Conservation (phyloP, 2,113 vertebrate species). For the Cygnus atratus region DNA sequence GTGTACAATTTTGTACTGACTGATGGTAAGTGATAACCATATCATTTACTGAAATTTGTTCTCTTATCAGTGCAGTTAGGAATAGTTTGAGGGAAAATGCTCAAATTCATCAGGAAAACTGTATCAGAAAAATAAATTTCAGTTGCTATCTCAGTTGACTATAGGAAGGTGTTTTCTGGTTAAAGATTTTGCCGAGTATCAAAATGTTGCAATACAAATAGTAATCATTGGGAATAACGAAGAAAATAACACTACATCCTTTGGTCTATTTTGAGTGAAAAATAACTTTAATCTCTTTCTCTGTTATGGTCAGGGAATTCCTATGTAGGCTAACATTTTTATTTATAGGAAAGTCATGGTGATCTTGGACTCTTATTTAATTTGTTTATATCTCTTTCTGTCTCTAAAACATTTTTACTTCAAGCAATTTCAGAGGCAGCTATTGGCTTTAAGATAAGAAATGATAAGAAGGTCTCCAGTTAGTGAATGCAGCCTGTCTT, state of each 20-base stretch:
- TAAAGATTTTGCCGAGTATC: background rate
- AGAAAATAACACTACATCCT: background rate
- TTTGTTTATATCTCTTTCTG: slow-evolving; percentile 51
- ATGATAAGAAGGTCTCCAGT: slow-evolving; percentile 42
- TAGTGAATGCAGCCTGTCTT: slow-evolving; percentile 31
- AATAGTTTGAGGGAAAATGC: background rate
- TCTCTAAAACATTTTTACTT: slow-evolving; percentile 35
- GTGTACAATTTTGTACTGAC: background rate
- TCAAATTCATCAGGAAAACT: background rate
- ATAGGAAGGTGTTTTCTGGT: background rate
- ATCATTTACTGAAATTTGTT: background rate
- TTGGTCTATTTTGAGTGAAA: background rate
- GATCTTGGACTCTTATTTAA: slow-evolving; percentile 20
- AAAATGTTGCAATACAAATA: background rate
- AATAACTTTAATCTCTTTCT: background rate
- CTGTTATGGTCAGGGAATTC: background rate
- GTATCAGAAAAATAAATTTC: background rate
- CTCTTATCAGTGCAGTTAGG: background rate
- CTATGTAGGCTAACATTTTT: background rate
- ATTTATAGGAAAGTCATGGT: slow-evolving; percentile 17
- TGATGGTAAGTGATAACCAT: background rate
- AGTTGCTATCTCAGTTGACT: background rate
- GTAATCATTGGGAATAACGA: background rate
- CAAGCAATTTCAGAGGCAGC: slow-evolving; percentile 41
- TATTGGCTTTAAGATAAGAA: slow-evolving; percentile 53